Evolutionary conservation across 2,888 invertebrate species (phyloP).

Genomic region (Trachelus stipa): DNA sequence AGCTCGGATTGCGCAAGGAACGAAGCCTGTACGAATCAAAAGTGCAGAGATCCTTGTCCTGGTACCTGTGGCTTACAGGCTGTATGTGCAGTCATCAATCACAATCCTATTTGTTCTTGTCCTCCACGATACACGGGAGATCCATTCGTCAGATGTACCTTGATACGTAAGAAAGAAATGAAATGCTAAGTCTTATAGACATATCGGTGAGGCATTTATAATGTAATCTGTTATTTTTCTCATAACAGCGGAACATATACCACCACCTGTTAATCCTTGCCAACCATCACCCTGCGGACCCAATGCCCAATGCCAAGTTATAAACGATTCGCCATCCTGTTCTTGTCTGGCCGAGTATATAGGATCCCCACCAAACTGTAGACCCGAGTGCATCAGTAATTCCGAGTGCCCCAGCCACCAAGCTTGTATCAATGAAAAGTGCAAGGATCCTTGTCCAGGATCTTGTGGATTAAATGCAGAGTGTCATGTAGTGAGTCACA

Average conservation of each 20-base stretch:
- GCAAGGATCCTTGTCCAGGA: constrained; percentile 79
- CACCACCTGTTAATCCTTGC: constrained; percentile 71
- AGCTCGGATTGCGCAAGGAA: constrained; percentile 56
- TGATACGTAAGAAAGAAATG: constrained; percentile 70
- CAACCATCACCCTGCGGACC: constrained; percentile 76
- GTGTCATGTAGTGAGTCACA: constrained; percentile 74
- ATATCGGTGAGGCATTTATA: neutral
- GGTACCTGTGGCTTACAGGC: constrained; percentile 59
- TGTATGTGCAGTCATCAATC: constrained; percentile 52
- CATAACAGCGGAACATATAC: constrained; percentile 43
- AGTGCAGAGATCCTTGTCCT: constrained; percentile 61
- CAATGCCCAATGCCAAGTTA: constrained; percentile 74
- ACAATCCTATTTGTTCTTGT: constrained; percentile 50
- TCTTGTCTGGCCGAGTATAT: constrained; percentile 73
- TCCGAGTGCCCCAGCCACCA: constrained; percentile 76
- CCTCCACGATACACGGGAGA: constrained; percentile 51
- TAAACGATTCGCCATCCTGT: constrained; percentile 69
- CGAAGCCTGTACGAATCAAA: constrained; percentile 53
- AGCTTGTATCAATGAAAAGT: constrained; percentile 79
- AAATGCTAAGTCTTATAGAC: constrained; percentile 34
- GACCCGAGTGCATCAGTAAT: constrained; percentile 79
- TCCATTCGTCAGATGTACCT: constrained; percentile 64
- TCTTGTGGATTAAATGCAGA: constrained; percentile 75
- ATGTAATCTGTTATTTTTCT: constrained; percentile 34
- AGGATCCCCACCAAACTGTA: constrained; percentile 75